Evolutionary conservation across 2,888 invertebrate species (phyloP).

Genomic region (Siphonodentalium dalli): DNA sequence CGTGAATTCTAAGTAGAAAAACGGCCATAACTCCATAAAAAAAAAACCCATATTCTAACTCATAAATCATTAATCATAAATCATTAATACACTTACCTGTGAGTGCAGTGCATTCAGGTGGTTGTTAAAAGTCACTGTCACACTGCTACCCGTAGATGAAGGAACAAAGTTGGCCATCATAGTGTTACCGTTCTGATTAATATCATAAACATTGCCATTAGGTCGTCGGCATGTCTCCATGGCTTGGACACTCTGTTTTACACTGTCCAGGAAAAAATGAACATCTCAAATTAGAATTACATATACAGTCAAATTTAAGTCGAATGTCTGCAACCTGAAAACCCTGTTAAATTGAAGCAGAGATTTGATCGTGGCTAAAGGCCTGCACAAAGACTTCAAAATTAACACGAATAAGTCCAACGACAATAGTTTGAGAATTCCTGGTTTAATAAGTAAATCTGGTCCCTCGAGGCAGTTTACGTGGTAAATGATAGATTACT

Average conservation of each 20-base stretch:
- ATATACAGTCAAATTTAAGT: background rate
- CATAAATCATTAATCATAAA: background rate
- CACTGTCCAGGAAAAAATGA: conserved; percentile 68
- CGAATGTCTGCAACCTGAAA: too few species aligned
- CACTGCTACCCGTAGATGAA: conserved; percentile 80
- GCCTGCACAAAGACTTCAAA: too few species aligned
- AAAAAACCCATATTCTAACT: background rate
- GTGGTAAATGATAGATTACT: too few species aligned
- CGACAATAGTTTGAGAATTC: too few species aligned
- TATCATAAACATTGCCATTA: conserved; percentile 52
- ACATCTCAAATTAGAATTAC: background rate
- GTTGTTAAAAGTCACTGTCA: conserved; percentile 89
- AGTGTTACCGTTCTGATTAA: conserved; percentile 55
- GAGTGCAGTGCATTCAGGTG: conserved; percentile 68
- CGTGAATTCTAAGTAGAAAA: too few species aligned
- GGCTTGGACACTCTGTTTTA: conserved; percentile 96
- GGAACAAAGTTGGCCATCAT: conserved; percentile 56
- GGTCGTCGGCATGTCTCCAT: conserved; percentile 82
- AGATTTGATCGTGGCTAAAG: too few species aligned
- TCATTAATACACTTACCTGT: conserved; percentile 58
- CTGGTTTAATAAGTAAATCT: too few species aligned
- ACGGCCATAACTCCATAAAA: too few species aligned
- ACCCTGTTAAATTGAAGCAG: too few species aligned
- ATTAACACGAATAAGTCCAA: too few species aligned
- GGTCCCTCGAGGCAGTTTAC: too few species aligned